Base-by-base conservation (phyloP, 2,888 invertebrate species). In the Drosophila picticornis region DNA sequence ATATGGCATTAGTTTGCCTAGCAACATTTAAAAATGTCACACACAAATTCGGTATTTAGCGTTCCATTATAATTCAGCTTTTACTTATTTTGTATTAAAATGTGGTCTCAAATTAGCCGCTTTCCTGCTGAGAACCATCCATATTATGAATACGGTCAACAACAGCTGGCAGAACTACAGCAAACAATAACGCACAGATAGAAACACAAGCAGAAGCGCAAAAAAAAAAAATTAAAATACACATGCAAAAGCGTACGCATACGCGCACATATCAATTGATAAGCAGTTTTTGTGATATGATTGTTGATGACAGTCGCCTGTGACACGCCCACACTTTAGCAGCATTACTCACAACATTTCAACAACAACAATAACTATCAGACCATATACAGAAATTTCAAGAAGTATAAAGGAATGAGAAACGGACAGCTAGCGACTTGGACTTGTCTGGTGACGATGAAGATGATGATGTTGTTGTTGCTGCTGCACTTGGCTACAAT, bases 401-500 rank as follows among this genome's bases (percentile, higher is more conserved):
- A 77, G 77, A 69, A 69, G 46, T 46, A 25, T 57, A 61, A 80
- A 70, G 57, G 27, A 70, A 71, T 64, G 76, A 77, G 66, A 64
- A 57, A 80, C 68, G 61, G 58, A 63, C 69, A 60, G 66, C 53
- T 50, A 40, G 48, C 32, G 52, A 65, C 61, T 76, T 67, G 59
- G 55, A 63, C 61, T 56, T 55, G 57, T 57, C 68, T 70, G 68
- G 50, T 68, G 56, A 46, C 25, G 46, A 51, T 71, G 57, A 43
- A 61, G 50, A 25, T 55, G 50, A 22, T 38, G 65, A 27, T 67
- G 56, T 34, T 56, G 38, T 19, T 48, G 57, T 25, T 62, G 65
- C 51, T 52, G 74, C 38, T 87, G 85, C 83, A 69, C 75, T 73
- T 82, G 83, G 76, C 76, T 72, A 74, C 77, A 79, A 79, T 81